Evolutionary conservation across 2,797 vertebrate species (phyloP), one percentile per base, ranked within the genome.

Genomic region (Scarus forsteni): DNA sequence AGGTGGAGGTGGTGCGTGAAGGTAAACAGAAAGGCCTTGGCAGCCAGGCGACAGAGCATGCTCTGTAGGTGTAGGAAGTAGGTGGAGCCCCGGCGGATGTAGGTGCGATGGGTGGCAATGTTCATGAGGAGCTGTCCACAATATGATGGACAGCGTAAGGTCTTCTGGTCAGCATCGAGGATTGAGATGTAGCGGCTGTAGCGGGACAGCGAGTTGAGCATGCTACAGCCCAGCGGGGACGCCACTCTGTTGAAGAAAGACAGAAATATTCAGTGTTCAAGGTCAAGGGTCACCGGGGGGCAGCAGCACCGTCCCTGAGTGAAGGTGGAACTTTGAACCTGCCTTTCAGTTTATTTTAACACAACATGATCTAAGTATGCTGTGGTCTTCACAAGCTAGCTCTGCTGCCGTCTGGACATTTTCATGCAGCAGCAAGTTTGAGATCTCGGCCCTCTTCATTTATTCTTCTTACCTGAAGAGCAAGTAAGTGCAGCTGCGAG

Each of bases 1-100:
- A 99, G 92, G 89, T 99, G 98, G 77, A 98, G 92, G 80, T 99
- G 97, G 72, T 98, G 97, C 81, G 97, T 99, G 90, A 99, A 99
- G 46, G 97, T 93, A 16, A 96, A 95, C 60, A 99, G 95, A 91
- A 98, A 99, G 65, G 97, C 98, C 92, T 95, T 97, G 53, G 97
- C 94, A 1, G 93, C 95, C 13, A 99, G 95, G 85, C 94, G 95
- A 63, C 96, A 96, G 62, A 99, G 95, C 71, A 93, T 73, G 61
- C 95, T 95, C 91, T 97, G 97, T 14, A 97, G 85, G 3, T 99
- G 97, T 81, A 98, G 94, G 83, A 95, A 98, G 91, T 98, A 99
- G 63, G 98, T 99, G 93, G 97, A 98, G 36, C 98, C 98, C 0
- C 95, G 94, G 73, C 97, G 97, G 91, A 99, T 96, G 84, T 94